Percentiles rank a stretch among this genome's conserved stretches.
Conservation (phyloP, 2,797 vertebrate species). For the Synanceia verrucosa region DNA sequence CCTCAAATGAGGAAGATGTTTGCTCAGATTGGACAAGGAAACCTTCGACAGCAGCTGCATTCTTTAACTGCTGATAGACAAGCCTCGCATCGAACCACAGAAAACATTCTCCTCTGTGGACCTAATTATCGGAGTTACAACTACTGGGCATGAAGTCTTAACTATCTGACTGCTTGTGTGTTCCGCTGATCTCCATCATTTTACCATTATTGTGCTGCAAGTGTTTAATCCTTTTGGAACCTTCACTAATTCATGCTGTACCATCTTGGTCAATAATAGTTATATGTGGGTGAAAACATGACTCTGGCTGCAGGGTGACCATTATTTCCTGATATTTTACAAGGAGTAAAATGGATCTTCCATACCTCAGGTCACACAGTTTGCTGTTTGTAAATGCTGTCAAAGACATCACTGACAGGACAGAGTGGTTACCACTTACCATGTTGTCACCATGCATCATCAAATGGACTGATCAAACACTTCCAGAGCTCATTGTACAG, state of each 20-base stretch:
- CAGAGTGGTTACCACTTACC: neutral
- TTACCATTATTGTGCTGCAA: constrained; percentile 1
- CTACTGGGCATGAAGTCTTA: neutral
- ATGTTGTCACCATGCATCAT: constrained; percentile 14
- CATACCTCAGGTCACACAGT: neutral
- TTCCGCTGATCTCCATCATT: neutral
- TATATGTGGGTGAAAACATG: too few species aligned
- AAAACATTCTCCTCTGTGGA: constrained; percentile 16
- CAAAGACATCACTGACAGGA: neutral
- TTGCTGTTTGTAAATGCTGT: neutral
- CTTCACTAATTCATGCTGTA: constrained; percentile 13
- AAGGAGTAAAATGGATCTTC: neutral
- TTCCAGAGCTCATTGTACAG: neutral
- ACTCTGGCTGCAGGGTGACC: too few species aligned
- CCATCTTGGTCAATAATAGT: neutral
- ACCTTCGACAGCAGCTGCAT: neutral
- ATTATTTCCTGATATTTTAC: neutral
- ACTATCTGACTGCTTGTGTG: neutral
- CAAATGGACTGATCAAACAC: constrained; percentile 22
- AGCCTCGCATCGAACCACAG: neutral
- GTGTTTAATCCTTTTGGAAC: constrained; percentile 16
- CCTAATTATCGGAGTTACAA: constrained; percentile 34
- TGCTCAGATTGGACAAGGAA: constrained; percentile 35
- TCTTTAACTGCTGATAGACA: constrained; percentile 1
- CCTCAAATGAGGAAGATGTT: constrained; percentile 42